Percentiles rank a stretch among this genome's conserved stretches.
Conservation (phyloP, 2,888 invertebrate genomes). For the Chrysopilus asiliformis region DNA sequence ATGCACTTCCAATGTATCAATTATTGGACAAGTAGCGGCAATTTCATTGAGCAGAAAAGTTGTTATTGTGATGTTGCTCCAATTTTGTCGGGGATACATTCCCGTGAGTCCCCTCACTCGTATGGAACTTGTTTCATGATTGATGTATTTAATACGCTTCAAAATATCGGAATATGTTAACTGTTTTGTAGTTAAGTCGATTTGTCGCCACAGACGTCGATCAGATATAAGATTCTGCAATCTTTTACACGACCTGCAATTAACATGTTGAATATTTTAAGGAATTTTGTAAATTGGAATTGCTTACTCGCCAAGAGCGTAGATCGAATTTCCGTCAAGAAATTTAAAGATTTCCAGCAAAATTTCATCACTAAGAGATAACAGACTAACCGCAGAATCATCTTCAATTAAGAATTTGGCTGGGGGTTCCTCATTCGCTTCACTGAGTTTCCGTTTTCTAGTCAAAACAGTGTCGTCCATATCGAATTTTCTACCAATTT, state of each 20-base stretch:
- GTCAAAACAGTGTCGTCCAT: no score
- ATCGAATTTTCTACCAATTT: no score
- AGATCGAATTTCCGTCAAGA: constrained; percentile 27
- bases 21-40: constrained; percentile 21
- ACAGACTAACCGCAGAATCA: constrained; percentile 17
- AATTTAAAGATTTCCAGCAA: constrained; percentile 31
- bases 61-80: constrained; percentile 21
- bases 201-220: constrained; percentile 29
- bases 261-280: constrained; percentile 1
- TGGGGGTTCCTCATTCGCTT: no score
- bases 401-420: constrained; percentile 15
- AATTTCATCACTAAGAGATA: constrained; percentile 30
- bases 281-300: background rate
- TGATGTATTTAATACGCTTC: constrained; percentile 25
- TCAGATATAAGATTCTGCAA: constrained; percentile 28
- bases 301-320: constrained; percentile 28
- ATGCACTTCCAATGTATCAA: constrained; percentile 26
- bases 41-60: constrained; percentile 24
- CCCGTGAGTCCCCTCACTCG: constrained; percentile 26
- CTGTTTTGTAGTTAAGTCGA: constrained; percentile 26
- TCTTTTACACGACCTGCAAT: constrained; percentile 27
- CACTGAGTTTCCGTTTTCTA: no score
- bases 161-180: constrained; percentile 25
- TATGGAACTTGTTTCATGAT: constrained; percentile 25
- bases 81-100: constrained; percentile 20